phyloP scores from a whole-genome alignment of 2,797 vertebrate genomes.

The Coranthus polyacanthus region DNA sequence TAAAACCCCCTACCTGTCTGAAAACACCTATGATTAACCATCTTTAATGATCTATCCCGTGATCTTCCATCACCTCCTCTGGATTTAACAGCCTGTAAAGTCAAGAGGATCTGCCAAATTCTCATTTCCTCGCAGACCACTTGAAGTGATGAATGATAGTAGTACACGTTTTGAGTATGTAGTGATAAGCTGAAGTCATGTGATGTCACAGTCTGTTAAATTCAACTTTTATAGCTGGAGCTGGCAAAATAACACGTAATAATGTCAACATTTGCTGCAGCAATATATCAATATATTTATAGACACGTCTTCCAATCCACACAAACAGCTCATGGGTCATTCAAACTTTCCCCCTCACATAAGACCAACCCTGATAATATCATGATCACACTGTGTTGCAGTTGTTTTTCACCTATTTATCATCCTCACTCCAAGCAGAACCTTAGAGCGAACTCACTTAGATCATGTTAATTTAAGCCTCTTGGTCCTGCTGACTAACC shows the following conservation, averaged over 20 bases:
- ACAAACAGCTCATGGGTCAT: constrained; percentile 8
- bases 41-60: too few species aligned
- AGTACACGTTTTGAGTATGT: too few species aligned
- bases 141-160: too few species aligned
- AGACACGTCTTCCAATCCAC: background rate
- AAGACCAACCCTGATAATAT: constrained; percentile 25
- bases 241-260: background rate
- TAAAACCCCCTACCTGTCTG: too few species aligned
- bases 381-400: constrained; percentile 30
- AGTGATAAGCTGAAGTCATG: background rate
- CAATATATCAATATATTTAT: too few species aligned
- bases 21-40: too few species aligned
- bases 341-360: constrained; percentile 6
- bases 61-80: too few species aligned
- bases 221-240: background rate
- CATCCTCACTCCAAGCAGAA: constrained; percentile 37
- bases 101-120: too few species aligned
- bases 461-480: constrained; percentile 67
- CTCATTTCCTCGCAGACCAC: too few species aligned
- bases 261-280: too few species aligned
- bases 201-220: background rate
- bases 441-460: constrained; percentile 48
- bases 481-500: constrained; percentile 63
- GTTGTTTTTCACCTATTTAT: constrained; percentile 58
- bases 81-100: too few species aligned